These are phyloP conservation scores for Junonia oenone DNA, from an alignment of 2,888 invertebrate genomes.

Conservation along the genomic window DNA sequence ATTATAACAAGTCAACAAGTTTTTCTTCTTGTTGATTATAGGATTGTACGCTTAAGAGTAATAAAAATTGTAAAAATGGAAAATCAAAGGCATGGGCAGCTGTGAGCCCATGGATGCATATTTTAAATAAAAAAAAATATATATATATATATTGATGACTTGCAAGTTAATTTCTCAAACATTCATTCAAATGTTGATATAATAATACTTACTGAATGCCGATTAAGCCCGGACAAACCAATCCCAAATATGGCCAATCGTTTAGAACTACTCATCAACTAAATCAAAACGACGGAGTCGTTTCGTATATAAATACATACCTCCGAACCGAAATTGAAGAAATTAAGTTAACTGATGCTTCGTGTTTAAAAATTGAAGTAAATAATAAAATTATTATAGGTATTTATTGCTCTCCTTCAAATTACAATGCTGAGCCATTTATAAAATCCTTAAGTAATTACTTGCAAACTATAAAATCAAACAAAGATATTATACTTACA, in stretches of 20 bases:
- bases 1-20: too few relatives aligned
- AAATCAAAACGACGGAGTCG: conserved; percentile 9
- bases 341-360: neutral
- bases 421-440: neutral
- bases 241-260: neutral
- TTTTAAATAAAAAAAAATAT: too few relatives aligned
- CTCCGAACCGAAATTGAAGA: neutral
- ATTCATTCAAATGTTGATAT: neutral
- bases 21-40: too few relatives aligned
- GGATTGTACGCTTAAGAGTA: too few relatives aligned
- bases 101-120: too few relatives aligned
- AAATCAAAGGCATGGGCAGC: too few relatives aligned
- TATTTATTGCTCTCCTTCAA: neutral
- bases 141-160: neutral
- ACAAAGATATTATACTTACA: conserved; percentile 13
- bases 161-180: neutral
- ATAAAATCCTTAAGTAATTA: neutral
- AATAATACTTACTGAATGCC: conserved; percentile 1
- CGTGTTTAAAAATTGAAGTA: neutral
- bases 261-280: neutral
- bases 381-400: neutral
- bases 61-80: too few relatives aligned
- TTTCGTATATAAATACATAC: neutral
- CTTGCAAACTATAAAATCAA: neutral
- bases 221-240: neutral